Conservation (phyloP, 2,113 vertebrate species). For the Regulus satrapa region DNA sequence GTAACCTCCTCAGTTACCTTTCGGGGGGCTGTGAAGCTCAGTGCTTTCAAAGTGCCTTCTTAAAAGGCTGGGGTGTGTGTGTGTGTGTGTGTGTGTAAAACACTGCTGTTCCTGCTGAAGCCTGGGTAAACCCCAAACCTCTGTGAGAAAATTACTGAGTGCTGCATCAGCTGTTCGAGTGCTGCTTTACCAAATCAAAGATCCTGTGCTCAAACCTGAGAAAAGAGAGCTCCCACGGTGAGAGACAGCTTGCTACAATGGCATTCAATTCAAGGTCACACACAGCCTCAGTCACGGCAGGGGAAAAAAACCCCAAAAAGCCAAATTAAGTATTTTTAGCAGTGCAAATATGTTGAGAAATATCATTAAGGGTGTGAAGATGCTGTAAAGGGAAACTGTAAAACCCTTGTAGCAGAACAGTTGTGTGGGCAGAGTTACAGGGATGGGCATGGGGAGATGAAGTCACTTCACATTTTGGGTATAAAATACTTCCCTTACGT, state of each 20-base stretch:
- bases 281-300: neutral
- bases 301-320: too few relatives aligned
- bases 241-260: neutral
- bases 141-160: neutral
- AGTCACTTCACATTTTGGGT: neutral
- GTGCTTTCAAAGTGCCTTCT: neutral
- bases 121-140: neutral
- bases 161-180: constrained; percentile 13
- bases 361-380: neutral
- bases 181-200: constrained; percentile 3
- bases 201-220: neutral
- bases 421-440: neutral
- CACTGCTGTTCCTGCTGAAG: neutral
- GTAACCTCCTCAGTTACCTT: neutral
- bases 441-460: neutral
- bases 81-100: neutral
- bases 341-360: neutral
- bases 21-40: neutral
- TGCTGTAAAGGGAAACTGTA: neutral
- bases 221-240: neutral
- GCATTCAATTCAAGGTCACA: neutral
- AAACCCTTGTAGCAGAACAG: neutral
- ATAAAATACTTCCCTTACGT: accelerated
- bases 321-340: constrained; percentile 19
- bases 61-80: too few relatives aligned